Base-by-base conservation (phyloP, 2,797 vertebrate genomes). In the Phoebastria nigripes region DNA sequence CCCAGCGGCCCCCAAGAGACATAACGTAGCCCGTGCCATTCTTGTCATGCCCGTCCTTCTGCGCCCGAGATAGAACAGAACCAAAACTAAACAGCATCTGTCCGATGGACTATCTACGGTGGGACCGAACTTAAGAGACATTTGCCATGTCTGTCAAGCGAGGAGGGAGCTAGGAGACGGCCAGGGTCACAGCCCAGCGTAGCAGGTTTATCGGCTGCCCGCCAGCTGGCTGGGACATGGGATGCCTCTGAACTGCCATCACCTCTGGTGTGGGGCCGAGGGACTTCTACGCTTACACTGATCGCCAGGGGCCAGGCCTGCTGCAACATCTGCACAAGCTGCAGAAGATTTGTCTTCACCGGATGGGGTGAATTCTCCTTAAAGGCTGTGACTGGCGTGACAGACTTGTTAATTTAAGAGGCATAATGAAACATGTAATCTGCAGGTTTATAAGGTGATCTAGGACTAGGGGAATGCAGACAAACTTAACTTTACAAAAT, bases 21-120 rank as follows among this genome's bases (percentile, higher is more conserved):
- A 1, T 5, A 8, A 13, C 0, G 2, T 3, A 76, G 37, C 22
- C 72, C 26, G 1, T 0, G 5, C 4, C 7, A 1, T 59, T 24
- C 66, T 47, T 8, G 1, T 25, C 54, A 29, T 2, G 13, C 37
- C 21, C 9, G 0, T 10, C 62, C 58, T 41, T 4, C 54, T 11
- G 44, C 76, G 37, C 42, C 37, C 2, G 0, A 33, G 59, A 46
- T 8, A 4, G 62, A 46, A 11, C 20, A 42, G 55, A 72, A 52
- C 20, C 20, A 49, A 33, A n/a, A 26, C 12, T 8, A 2, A 46
- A 44, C 15, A 37, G 37, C 49, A 49, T 1, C 63, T 3, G 1
- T 25, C 29, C 13, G 0, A 17, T 1, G 37, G 18, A 20, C 20
- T 1, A 6, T 7, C n/a, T 24, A 18, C 2, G 11, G 39, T 8